These are phyloP conservation scores for Morone saxatilis DNA, from an alignment of 2,113 vertebrate genomes.

Conservation along the genomic window DNA sequence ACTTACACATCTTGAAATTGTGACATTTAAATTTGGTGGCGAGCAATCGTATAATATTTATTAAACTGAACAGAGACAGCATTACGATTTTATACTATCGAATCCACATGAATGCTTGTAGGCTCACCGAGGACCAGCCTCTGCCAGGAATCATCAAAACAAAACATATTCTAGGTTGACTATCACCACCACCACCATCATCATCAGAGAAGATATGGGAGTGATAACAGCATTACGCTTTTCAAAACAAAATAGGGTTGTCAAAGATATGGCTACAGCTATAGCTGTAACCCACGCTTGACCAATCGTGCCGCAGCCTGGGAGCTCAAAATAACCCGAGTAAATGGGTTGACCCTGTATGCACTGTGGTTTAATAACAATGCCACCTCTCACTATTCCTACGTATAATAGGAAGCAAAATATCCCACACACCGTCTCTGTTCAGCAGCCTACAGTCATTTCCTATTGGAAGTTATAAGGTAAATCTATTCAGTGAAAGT, in stretches of 20 bases:
- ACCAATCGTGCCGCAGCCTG: constrained; percentile 9
- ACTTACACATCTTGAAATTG: neutral
- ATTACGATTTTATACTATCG: neutral
- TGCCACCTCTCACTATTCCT: constrained; percentile 16
- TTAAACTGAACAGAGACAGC: neutral
- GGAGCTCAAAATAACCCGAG: constrained; percentile 41
- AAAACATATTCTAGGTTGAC: constrained; percentile 16
- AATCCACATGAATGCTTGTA: neutral
- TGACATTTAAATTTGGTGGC: neutral
- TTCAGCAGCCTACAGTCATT: constrained; percentile 8
- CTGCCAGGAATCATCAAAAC: constrained; percentile 26
- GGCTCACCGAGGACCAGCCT: neutral
- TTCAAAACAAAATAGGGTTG: constrained; percentile 43
- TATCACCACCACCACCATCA: neutral
- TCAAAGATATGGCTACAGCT: constrained; percentile 47
- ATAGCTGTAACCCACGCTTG: constrained; percentile 21
- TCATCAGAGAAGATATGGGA: constrained; percentile 24
- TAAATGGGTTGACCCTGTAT: constrained; percentile 47
- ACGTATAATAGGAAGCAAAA: constrained; percentile 3
- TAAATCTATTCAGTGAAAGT: neutral
- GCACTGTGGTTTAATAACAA: constrained; percentile 41
- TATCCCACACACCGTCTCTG: neutral
- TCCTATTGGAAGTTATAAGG: neutral
- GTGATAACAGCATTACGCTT: constrained; percentile 19
- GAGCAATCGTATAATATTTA: neutral